A percentile compares a stretch with the other conserved stretches of the same genome.
Evolutionary conservation across 2,888 invertebrate species (phyloP).

Genomic region (Hypomecis atomaria): DNA sequence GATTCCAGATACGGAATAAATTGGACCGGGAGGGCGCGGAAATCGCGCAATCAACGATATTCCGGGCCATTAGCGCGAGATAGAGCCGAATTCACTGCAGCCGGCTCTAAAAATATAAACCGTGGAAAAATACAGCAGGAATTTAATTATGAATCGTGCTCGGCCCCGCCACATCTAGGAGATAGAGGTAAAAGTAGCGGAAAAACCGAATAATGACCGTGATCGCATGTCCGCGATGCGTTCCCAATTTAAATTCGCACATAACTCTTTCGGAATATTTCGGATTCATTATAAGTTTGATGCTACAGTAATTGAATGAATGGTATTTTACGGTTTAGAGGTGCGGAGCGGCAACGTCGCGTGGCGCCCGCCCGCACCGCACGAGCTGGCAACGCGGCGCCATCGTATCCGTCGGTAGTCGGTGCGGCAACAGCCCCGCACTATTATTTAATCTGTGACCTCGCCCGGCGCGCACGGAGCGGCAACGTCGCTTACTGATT

Average conservation of each 20-base stretch:
- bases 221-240: slow-evolving; percentile 33
- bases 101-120: slow-evolving; percentile 27
- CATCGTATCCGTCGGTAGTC: slow-evolving; percentile 58
- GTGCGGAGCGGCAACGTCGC: slow-evolving; percentile 67
- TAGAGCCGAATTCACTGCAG: slow-evolving; percentile 41
- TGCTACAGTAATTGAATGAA: slow-evolving; percentile 74
- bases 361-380: slow-evolving; percentile 68
- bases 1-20: slow-evolving; percentile 39
- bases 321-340: slow-evolving; percentile 72
- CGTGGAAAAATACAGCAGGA: slow-evolving; percentile 26
- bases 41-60: slow-evolving; percentile 59
- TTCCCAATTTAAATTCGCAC: slow-evolving; percentile 50
- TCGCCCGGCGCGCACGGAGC: slow-evolving; percentile 47
- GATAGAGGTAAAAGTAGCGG: slow-evolving; percentile 24
- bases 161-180: slow-evolving; percentile 6
- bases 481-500: slow-evolving; percentile 79
- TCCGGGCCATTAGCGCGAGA: slow-evolving; percentile 52
- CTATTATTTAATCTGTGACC: slow-evolving; percentile 14
- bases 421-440: slow-evolving; percentile 62
- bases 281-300: slow-evolving; percentile 60
- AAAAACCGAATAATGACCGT: slow-evolving; percentile 25
- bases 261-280: slow-evolving; percentile 52
- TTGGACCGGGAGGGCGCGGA: slow-evolving; percentile 44
- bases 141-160: slow-evolving; percentile 13
- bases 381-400: slow-evolving; percentile 77